Conservation (phyloP, 92 coral and sea anemone genomes). For the Zoanthus sansibaricus region DNA sequence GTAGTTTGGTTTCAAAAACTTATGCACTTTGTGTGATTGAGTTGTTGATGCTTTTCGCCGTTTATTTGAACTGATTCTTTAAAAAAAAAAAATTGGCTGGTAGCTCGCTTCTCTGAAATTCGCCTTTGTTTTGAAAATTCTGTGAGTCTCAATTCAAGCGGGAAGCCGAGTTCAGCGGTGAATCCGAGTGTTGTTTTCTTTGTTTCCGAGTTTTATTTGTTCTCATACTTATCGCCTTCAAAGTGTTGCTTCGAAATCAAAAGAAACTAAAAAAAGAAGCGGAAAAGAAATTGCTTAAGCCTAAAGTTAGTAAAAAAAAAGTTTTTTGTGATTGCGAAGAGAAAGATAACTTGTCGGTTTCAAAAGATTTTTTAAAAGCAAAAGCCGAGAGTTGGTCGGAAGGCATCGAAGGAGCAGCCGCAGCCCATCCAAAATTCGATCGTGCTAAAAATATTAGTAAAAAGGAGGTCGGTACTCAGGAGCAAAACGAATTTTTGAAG, state of each 20-base stretch:
- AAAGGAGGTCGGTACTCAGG: conserved; percentile 26
- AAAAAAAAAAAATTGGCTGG: not conserved
- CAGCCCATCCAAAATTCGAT: conserved; percentile 32
- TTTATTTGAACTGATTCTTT: conserved; percentile 17
- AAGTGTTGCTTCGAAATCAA: conserved; percentile 20
- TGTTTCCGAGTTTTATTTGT: conserved; percentile 20
- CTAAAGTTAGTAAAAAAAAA: conserved; percentile 6
- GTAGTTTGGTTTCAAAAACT: conserved; percentile 22
- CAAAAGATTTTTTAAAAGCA: conserved; percentile 11
- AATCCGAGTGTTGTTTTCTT: conserved; percentile 30
- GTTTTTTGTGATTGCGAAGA: not conserved
- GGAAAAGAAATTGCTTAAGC: conserved; percentile 5
- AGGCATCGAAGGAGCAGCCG: conserved; percentile 27
- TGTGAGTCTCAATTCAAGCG: conserved; percentile 18
- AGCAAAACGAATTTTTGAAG: conserved; percentile 30
- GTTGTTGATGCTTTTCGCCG: conserved; percentile 18
- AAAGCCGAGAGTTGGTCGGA: conserved; percentile 19
- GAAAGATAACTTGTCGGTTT: not conserved
- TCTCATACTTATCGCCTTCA: conserved; percentile 27
- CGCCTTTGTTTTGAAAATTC: conserved; percentile 27
- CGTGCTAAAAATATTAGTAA: conserved; percentile 23
- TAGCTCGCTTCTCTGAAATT: not conserved
- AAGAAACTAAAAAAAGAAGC: conserved; percentile 22
- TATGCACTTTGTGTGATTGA: conserved; percentile 22
- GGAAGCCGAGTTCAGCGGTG: conserved; percentile 35